A percentile compares a stretch with the other conserved stretches of the same genome.
These are phyloP conservation scores for Phrynocephalus versicolor DNA, from an alignment of 2,113 vertebrate species.

Conservation along the genomic window DNA sequence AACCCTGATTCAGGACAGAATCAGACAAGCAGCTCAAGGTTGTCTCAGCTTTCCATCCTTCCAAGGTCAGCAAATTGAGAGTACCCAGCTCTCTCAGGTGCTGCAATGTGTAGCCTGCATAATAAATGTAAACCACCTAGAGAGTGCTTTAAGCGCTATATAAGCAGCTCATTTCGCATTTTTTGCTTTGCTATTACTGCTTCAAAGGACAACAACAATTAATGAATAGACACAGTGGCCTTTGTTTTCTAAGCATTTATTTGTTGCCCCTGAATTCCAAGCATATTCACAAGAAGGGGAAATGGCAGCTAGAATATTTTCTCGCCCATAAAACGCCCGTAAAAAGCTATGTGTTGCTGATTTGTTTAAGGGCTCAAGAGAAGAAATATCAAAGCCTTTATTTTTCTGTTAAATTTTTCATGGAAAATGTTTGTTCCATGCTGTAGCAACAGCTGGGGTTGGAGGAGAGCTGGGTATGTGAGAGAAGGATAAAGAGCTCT, in stretches of 20 bases:
- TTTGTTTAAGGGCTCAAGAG: neutral
- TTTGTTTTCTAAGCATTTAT: neutral
- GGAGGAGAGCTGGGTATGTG: constrained; percentile 15
- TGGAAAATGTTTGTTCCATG: constrained; percentile 21
- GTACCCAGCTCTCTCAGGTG: too few relatives aligned
- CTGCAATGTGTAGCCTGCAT: too few relatives aligned
- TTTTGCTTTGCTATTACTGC: too few relatives aligned
- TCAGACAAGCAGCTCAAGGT: too few relatives aligned
- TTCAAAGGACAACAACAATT: too few relatives aligned
- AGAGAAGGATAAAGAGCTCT: constrained; percentile 30
- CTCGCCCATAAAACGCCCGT: neutral
- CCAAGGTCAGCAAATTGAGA: too few relatives aligned
- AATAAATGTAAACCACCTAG: too few relatives aligned
- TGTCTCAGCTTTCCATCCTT: too few relatives aligned
- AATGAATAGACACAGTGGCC: neutral
- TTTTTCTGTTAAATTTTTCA: constrained; percentile 32
- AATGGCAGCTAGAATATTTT: neutral
- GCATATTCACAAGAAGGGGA: neutral
- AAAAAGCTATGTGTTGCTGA: neutral
- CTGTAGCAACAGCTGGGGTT: constrained; percentile 5
- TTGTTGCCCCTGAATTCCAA: neutral
- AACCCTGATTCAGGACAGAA: too few relatives aligned
- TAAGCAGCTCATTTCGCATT: too few relatives aligned
- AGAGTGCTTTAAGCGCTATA: too few relatives aligned
- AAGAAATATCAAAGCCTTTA: constrained; percentile 1